Evolutionary conservation across 2,797 vertebrate genomes (phyloP), one percentile per base, ranked within the genome.

Genomic region (Rachycentron canadum): DNA sequence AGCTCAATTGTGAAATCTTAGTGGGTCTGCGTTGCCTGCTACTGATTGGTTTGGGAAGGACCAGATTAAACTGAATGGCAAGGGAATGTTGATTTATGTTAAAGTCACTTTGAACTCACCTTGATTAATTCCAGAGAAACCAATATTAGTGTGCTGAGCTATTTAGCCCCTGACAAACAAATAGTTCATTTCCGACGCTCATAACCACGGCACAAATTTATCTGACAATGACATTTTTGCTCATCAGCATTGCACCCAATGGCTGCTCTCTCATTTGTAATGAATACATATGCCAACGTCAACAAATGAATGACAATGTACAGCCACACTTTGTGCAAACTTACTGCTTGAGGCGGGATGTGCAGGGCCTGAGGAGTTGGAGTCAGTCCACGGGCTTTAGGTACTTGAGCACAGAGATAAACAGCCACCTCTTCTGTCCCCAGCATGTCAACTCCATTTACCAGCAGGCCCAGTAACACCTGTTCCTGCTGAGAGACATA

Each of bases 11-110:
- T 76, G 80, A 87, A 75, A 76, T 76, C 62, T 72, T 58, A 52
- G 60, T 38, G 77, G 59, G 70, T 62, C 45, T 76, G 76, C 17
- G 10, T 78, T 23, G 76, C 67, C 84, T 23, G 67, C 74, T 26
- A 2, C 79, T 84, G 90, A 91, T 92, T 79, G 89, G 84, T 90
- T 91, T 87, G 83, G 81, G 80, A 72, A 61, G 80, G 78, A 77
- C 79, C 60, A 58, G 80, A 88, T 91, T 80, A 86, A 81, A 73
- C 13, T 28, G 55, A 87, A 79, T 65, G 53, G 81, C 69, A 47
- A 67, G 85, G 50, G 53, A 69, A 34, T 78, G 84, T 74, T 92
- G 88, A 94, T 91, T 85, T 87, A 90, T 85, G 84, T 56, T 74
- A 6, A 57, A 90, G 78, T 87, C 82, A 76, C 83, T 87, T 85